Conservation (phyloP, 2,113 vertebrate species). For the Daboia siamensis region DNA sequence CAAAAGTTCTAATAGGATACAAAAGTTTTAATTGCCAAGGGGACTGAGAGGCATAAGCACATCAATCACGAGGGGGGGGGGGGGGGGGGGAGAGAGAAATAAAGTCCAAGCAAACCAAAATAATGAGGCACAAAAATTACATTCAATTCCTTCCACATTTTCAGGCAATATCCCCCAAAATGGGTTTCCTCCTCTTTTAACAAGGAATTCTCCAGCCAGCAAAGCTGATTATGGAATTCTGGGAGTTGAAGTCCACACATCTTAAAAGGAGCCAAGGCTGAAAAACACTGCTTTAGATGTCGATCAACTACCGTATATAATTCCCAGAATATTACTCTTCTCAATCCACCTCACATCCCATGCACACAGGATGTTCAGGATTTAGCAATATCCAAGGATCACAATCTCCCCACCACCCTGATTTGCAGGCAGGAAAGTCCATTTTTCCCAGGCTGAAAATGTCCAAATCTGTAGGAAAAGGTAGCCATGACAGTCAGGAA, state of each 20-base stretch:
- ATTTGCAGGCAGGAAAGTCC: neutral
- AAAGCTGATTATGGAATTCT: too few species aligned
- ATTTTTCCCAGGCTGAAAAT: too few species aligned
- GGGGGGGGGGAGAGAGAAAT: conserved; percentile 4
- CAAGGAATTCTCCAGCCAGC: neutral
- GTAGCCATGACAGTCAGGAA: neutral
- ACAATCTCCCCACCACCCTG: neutral
- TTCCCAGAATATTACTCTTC: neutral
- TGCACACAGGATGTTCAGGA: neutral
- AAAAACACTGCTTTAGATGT: neutral
- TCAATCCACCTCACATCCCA: neutral
- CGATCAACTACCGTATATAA: neutral
- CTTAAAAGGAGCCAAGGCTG: neutral
- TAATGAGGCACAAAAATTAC: conserved; percentile 52
- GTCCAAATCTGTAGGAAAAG: neutral
- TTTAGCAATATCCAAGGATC: neutral
- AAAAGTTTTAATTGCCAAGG: conserved; percentile 40
- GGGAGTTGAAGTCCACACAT: neutral
- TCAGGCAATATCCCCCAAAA: conserved; percentile 54
- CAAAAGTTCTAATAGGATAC: conserved; percentile 49
- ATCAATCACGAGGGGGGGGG: conserved; percentile 12
- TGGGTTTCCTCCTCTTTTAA: conserved; percentile 24
- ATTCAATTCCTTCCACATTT: conserved; percentile 58
- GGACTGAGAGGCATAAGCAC: conserved; percentile 22
- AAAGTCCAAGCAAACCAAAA: neutral